These are phyloP conservation scores for Wiebesia pumilae DNA, from an alignment of 1,140 invertebrate species.

Conservation along the genomic window DNA sequence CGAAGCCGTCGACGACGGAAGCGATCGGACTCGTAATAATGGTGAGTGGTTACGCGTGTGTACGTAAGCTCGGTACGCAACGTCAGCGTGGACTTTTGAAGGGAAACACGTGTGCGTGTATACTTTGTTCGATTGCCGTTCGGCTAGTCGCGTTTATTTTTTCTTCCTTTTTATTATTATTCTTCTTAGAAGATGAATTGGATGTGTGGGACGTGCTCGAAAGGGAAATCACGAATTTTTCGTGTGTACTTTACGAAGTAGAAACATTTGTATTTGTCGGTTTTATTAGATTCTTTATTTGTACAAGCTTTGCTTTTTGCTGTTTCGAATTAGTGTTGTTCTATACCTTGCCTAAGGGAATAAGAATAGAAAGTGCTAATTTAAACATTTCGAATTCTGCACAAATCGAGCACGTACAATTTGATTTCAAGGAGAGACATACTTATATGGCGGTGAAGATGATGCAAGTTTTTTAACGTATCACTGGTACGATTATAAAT, in stretches of 20 bases:
- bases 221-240: not conserved
- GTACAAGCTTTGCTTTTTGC: not conserved
- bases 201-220: not conserved
- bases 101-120: not conserved
- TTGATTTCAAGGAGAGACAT: not conserved
- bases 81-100: not conserved
- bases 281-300: slow-evolving; percentile 20
- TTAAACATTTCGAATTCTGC: not conserved
- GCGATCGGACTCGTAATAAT: slow-evolving; percentile 12
- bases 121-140: not conserved
- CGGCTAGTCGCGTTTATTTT: not conserved
- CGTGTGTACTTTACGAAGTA: not conserved
- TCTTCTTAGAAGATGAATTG: not conserved
- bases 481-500: not conserved
- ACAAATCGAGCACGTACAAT: not conserved
- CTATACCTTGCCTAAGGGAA: not conserved
- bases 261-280: not conserved
- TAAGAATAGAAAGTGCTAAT: not conserved
- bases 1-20: not conserved
- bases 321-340: not conserved
- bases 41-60: not conserved
- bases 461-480: not conserved
- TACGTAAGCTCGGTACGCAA: not conserved
- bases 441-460: not conserved
- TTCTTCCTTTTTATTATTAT: not conserved